Base-by-base conservation (phyloP, 2,113 vertebrate genomes). In the Prinia subflava region DNA sequence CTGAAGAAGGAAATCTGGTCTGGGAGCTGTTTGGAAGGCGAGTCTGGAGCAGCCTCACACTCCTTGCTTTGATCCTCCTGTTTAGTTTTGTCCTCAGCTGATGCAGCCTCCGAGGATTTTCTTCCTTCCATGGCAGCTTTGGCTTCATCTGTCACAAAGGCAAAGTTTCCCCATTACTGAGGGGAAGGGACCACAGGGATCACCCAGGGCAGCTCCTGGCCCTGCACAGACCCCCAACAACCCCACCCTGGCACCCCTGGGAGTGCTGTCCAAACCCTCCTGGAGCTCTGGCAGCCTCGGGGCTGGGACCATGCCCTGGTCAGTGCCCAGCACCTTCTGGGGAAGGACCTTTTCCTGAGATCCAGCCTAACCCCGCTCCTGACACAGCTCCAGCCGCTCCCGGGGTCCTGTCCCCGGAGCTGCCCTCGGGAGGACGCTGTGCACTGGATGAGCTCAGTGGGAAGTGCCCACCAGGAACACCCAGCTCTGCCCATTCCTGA, bases 1-100 rank as follows among this genome's bases (percentile, higher is more conserved):
- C 99, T 99, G 98, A 99, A 99, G 98, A 99, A 99, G 15, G 99
- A 99, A 82, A 99, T 99, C 98, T 99, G 99, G 79, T 99, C 99
- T 4, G 99, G 99, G 79, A 99, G 98, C 96, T 99, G 99, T 85
- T 99, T 99, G 35, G 99, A 99, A 17, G 99, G 99, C 0, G 99
- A 99, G 71, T 99, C 99, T 0, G 98, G 98, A 41, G 97, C 85
- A 19, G 94, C 77, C 10, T 96, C 98, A 10, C 46, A 87, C 63
- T 98, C 98, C 67, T 95, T 95, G 71, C 86, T 95, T 63, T 96
- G 96, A 64, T 96, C 95, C 6, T 95, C 94, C 2, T 60, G 87
- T 53, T 96, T 97, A 33, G 39, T 95, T 93, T 85, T 97, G 73
- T 97, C 97, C 63, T 95, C 83, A 8, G 94, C 78, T 39, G 81